A percentile compares a stretch with the other conserved stretches of the same genome.
phyloP scores from a whole-genome alignment of 2,113 vertebrate species.

The Pterophyllum scalare region DNA sequence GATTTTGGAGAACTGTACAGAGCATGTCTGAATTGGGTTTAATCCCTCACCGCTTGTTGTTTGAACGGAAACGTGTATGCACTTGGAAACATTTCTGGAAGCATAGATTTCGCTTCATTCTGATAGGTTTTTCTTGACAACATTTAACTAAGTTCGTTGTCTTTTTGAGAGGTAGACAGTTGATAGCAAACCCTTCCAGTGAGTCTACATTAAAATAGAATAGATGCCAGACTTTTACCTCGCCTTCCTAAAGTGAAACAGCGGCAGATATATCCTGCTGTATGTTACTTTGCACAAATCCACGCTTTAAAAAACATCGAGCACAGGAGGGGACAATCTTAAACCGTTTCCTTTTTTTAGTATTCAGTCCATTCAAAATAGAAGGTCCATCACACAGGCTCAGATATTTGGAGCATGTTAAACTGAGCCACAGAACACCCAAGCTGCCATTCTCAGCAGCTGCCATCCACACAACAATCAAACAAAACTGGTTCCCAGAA shows the following conservation, averaged over 20 bases:
- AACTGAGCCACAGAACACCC: background rate
- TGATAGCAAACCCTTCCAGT: background rate
- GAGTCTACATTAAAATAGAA: background rate
- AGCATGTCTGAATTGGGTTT: no score
- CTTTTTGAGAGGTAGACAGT: background rate
- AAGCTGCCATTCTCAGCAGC: conserved; percentile 19
- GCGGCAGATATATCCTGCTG: background rate
- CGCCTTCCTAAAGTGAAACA: background rate
- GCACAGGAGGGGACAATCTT: background rate
- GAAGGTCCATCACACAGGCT: background rate
- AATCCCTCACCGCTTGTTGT: no score
- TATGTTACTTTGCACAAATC: conserved; percentile 11
- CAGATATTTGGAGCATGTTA: conserved; percentile 2
- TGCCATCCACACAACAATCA: conserved; percentile 10
- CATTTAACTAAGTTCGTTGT: background rate
- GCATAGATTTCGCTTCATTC: background rate
- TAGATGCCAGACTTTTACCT: background rate
- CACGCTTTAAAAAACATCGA: conserved; percentile 39
- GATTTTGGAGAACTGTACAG: no score
- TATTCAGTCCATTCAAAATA: background rate
- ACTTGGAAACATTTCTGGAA: no score
- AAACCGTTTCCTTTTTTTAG: rapidly evolving
- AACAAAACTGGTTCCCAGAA: background rate
- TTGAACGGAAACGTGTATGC: no score
- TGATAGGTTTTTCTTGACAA: background rate